Evolutionary conservation across 1,140 invertebrate species (phyloP), one percentile per base, ranked within the genome.

Genomic region (Dinothrombium tinctorium): DNA sequence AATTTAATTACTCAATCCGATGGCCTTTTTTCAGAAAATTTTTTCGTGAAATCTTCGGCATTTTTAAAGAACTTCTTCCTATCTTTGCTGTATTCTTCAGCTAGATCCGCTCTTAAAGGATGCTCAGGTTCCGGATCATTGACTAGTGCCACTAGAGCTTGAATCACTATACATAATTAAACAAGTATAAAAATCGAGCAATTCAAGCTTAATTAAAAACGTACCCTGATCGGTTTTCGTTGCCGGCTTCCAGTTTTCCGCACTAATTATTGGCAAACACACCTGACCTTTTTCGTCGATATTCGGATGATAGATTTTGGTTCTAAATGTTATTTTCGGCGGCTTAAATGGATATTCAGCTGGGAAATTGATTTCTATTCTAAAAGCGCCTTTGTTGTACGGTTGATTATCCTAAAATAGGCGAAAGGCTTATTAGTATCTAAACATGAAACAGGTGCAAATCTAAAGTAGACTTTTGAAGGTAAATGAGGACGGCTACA

Each of bases 291-390:
- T 95, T 56, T 98, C 92, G 67, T 99, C 92, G 54, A 99, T 79
- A 59, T 98, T 99, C 15, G 92, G 92, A 68, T 99, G 92, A 59
- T 99, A 98, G 52, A 99, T 98, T 69, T 94, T 95, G 31, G 92
- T 99, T 64, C 87, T 89, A 59, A 99, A 98, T 55, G 74, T 82
- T 54, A 96, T 86, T 65, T 90, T 94, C 43, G 92, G 92, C 40
- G 92, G 90, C 59, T 98, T 98, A 57, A 99, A 99, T 12, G 92
- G 92, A 65, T 98, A 98, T 58, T 99, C 92, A 33, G 89, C 83
- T 37, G 92, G 92, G 58, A 96, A 98, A 57, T 83, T 84, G 42
- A 99, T 94, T 63, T 90, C 82, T 59, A 98, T 90, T 52, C 77
- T 72, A 66, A 98, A 98, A 42, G 90, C 90, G 50, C 90, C 92